phyloP scores from a whole-genome alignment of 2,888 invertebrate genomes.

The Amblyjoppa fuscipennis region DNA sequence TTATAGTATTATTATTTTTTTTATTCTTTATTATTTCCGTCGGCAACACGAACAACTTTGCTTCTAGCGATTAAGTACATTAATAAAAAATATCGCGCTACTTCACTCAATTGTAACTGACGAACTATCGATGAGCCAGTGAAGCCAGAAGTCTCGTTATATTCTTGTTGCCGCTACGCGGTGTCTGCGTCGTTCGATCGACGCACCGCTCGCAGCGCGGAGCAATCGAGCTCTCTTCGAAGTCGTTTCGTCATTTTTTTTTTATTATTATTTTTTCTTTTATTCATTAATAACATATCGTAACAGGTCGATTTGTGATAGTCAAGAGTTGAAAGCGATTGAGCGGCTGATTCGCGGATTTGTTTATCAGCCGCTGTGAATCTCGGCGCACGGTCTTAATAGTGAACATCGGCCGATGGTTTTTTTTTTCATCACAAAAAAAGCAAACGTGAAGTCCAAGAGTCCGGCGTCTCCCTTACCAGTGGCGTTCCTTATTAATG shows the following conservation, averaged over 20 bases:
- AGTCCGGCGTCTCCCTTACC: slow-evolving; percentile 25
- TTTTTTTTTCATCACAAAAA: slow-evolving; percentile 15
- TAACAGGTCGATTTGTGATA: slow-evolving; percentile 42
- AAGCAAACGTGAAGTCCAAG: slow-evolving; percentile 31
- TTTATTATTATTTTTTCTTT: slow-evolving; percentile 16
- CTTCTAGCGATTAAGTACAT: slow-evolving; percentile 79
- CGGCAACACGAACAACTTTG: slow-evolving; percentile 57
- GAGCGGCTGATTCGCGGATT: slow-evolving; percentile 43
- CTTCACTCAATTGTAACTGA: slow-evolving; percentile 74
- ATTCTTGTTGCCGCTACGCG: slow-evolving; percentile 23
- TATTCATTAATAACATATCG: slow-evolving; percentile 38
- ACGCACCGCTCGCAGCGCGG: slow-evolving; percentile 18
- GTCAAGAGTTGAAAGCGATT: slow-evolving; percentile 60
- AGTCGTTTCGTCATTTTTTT: slow-evolving; percentile 39
- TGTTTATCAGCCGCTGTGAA: slow-evolving; percentile 31
- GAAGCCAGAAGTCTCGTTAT: slow-evolving; percentile 68
- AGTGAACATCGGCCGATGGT: slow-evolving; percentile 36
- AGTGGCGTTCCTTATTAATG: slow-evolving; percentile 24
- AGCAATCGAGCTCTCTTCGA: slow-evolving; percentile 41
- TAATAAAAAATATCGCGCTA: slow-evolving; percentile 79
- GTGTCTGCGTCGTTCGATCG: slow-evolving; percentile 17
- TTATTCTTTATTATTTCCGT: slow-evolving; percentile 1
- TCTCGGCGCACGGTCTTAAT: slow-evolving; percentile 18
- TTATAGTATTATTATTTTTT: slow-evolving; percentile 3
- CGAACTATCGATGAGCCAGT: slow-evolving; percentile 72